Evolutionary conservation across 2,113 vertebrate genomes (phyloP), one percentile per base, ranked within the genome.

Genomic region (Gymnorhina tibicen): DNA sequence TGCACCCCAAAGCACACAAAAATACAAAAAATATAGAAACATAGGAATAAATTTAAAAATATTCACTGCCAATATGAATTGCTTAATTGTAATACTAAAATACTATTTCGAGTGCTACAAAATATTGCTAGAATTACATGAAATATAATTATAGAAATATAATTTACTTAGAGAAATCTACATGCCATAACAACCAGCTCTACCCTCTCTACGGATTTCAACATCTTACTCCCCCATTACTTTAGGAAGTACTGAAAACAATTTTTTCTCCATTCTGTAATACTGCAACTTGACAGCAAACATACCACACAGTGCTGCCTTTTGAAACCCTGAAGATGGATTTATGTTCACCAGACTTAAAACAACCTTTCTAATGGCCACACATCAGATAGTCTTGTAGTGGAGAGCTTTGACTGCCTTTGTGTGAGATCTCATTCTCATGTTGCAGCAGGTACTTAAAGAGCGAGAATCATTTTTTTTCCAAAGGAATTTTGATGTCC

Each of bases 401-500:
- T 12, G 21, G 56, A 75, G 44, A 92, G 44, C 66, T 94, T 37
- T 89, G 85, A 77, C 67, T 90, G 56, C 41, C 72, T 96, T 94
- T 92, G 83, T 87, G 83, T 78, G 49, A 76, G 73, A 91, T 87
- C 76, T 75, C 79, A 92, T 81, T 95, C 93, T 96, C 88, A 88
- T 82, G 76, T 94, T 96, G 90, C 93, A 93, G 83, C 88, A 96
- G 60, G 80, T 89, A 96, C 73, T 96, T 88, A 59, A 85, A 93
- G 79, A 93, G 63, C 1, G 3, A 86, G 76, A 92, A 86, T 18
- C 4, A 3, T 32, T 68, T 90, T 85, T 66, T 95, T 79, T 32
- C 33, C 76, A 55, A 84, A 92, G 37, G 85, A 94, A 89, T 96
- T 95, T 92, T 92, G 56, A 93, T 50, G 56, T 87, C 44, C 64